Evolutionary conservation across 2,888 invertebrate species (phyloP), one percentile per base, ranked within the genome.

Genomic region (Macaria liturata): DNA sequence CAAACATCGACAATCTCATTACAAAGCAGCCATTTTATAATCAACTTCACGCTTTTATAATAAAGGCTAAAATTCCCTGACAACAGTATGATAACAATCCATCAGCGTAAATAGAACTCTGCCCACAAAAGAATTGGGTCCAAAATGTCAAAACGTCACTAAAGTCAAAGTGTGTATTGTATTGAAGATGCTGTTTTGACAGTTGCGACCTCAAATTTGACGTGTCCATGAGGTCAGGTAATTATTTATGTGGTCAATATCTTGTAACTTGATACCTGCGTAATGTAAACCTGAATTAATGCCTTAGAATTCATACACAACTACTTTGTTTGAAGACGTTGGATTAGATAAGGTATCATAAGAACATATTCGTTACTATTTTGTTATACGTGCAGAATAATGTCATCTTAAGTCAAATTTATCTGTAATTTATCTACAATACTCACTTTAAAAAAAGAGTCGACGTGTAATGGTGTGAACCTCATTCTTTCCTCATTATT

Each of bases 1-100:
- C 72, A 72, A 70, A 68, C 67, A 66, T 68, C 71, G 64, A 69
- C 68, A 71, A 67, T 67, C 66, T 68, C 71, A 72, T 70, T 71
- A 72, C 57, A 47, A 32, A 31, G 4, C 1, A 0, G 9, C 32
- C 58, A 3, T 0, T 4, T 9, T 64, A 61, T 58, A 7, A 30
- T 42, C 46, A 57, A 64, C 68, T 43, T 34, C 66, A 56, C 4
- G 0, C 0, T 0, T 0, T 0, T 0, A 31, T 5, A 32, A 58
- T 65, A 69, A 49, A 43, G 46, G 44, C 46, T 20, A 52, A 45
- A 49, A 59, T 55, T 32, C 32, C 9, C n/a, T 39, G 32, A n/a
- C 8, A 42, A 30, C 44, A 37, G 1, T 8, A 5, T 9, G 31
- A 45, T 37, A 42, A 46, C 30, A n/a, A 40, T 30, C 20, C 20